phyloP scores from a whole-genome alignment of 2,797 vertebrate species.

The Xenops minutus region DNA sequence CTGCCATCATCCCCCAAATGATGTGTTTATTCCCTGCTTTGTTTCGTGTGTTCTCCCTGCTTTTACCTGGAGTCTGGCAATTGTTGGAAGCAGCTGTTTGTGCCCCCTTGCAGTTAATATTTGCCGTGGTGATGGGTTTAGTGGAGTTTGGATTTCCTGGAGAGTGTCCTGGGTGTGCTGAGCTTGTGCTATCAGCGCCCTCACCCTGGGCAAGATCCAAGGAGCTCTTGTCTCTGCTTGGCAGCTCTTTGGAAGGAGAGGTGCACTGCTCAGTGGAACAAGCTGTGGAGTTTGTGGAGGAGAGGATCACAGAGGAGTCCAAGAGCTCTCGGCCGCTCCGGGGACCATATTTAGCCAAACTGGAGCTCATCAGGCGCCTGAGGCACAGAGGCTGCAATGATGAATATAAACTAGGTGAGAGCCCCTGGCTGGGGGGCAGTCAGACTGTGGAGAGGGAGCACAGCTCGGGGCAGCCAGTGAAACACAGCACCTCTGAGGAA shows the following conservation, averaged over 20 bases:
- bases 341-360: constrained; percentile 89
- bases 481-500: background rate
- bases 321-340: constrained; percentile 85
- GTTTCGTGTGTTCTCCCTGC: background rate
- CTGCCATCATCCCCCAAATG: background rate
- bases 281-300: constrained; percentile 87
- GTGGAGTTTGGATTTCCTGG: background rate
- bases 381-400: constrained; percentile 81
- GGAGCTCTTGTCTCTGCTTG: background rate
- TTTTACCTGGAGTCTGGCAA: background rate
- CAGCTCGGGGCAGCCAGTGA: background rate
- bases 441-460: background rate
- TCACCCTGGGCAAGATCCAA: background rate
- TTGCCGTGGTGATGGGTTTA: background rate
- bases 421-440: background rate
- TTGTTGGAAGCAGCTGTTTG: background rate
- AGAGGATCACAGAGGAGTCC: constrained; percentile 83
- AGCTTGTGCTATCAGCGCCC: background rate
- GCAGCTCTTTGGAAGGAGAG: constrained; percentile 88
- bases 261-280: constrained; percentile 86
- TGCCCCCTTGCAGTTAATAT: accelerated
- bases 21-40: background rate
- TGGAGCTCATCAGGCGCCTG: constrained; percentile 90
- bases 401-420: constrained; percentile 86
- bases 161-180: background rate